phyloP scores from a whole-genome alignment of 1,140 invertebrate species.

The Megalopta genalis region DNA sequence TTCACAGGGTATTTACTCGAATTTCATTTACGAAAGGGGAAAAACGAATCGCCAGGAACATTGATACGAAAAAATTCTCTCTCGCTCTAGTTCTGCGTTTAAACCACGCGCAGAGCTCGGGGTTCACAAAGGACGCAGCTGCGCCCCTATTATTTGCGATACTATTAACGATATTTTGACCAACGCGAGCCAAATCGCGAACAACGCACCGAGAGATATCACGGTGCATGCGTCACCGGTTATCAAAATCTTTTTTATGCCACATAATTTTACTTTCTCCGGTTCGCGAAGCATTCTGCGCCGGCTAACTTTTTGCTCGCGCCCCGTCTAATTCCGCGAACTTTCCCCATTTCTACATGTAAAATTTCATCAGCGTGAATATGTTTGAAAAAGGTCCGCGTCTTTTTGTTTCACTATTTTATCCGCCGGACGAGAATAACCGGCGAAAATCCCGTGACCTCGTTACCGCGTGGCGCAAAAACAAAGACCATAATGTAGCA shows the following conservation, averaged over 20 bases:
- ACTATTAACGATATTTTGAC: slow-evolving; percentile 24
- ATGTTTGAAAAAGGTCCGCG: neutral
- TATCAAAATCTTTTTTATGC: slow-evolving; percentile 2
- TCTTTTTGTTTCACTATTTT: too few species aligned
- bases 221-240: neutral
- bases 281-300: neutral
- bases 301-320: neutral
- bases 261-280: slow-evolving; percentile 4
- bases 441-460: too few species aligned
- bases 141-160: neutral
- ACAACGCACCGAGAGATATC: slow-evolving; percentile 9
- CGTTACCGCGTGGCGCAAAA: too few species aligned
- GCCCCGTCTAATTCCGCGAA: neutral
- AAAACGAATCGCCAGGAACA: neutral
- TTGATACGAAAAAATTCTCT: neutral
- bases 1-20: neutral
- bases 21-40: neutral
- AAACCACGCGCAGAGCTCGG: neutral
- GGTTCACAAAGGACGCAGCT: neutral
- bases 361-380: slow-evolving; percentile 17
- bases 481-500: too few species aligned
- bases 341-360: neutral
- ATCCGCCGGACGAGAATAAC: too few species aligned
- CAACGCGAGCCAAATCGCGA: neutral
- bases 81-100: neutral